Conservation (phyloP, 2,113 vertebrate species). For the Prochilodus magdalenae region DNA sequence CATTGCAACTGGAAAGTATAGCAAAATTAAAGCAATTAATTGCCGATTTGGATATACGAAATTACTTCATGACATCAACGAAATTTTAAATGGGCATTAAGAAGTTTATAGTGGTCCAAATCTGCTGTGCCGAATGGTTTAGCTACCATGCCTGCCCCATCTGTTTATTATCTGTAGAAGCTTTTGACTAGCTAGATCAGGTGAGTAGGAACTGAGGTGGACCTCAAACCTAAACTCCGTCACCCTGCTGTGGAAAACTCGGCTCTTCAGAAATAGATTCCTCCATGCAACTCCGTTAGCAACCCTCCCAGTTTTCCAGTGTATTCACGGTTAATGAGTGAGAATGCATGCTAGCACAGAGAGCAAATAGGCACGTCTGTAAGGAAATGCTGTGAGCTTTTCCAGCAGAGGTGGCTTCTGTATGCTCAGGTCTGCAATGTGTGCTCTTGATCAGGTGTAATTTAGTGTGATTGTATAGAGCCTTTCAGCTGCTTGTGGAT, state of each 20-base stretch:
- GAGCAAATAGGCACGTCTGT: neutral
- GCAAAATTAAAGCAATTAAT: no score
- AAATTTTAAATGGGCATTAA: no score
- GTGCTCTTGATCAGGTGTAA: neutral
- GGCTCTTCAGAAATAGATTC: neutral
- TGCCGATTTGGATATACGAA: no score
- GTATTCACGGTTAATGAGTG: neutral
- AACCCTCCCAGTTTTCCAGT: neutral
- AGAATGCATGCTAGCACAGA: neutral
- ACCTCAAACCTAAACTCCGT: neutral
- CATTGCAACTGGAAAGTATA: no score
- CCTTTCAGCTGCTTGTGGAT: neutral
- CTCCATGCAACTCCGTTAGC: neutral
- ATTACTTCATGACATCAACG: no score
- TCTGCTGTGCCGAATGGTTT: no score
- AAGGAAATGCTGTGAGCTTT: neutral
- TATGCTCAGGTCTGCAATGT: neutral
- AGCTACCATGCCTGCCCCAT: no score
- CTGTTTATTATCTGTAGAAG: no score
- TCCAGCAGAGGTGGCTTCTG: neutral
- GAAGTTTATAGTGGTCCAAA: no score
- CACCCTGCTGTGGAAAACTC: neutral
- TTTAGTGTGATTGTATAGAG: slow-evolving; percentile 7
- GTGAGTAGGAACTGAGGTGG: no score
- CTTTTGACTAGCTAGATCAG: no score